Evolutionary conservation across 2,113 vertebrate genomes (phyloP), one percentile per base, ranked within the genome.

Genomic region (Odocoileus hemionus): DNA sequence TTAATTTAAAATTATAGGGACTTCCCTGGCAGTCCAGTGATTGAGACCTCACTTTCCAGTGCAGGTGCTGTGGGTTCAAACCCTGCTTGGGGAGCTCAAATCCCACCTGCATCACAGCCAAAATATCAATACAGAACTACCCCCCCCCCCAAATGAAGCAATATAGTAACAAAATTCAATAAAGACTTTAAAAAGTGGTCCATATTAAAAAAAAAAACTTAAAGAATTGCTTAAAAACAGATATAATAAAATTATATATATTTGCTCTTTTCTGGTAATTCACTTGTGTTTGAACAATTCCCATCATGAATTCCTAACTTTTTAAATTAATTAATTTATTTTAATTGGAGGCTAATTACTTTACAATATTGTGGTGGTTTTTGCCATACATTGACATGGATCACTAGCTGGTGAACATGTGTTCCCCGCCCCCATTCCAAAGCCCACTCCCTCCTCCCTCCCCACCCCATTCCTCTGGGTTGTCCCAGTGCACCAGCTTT

Each of bases 241-340:
- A 43, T 25, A 25, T 14, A 74, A 43, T 67, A 89, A 85, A 85
- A 82, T 82, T 74, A 60, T 25, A 70, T 60, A 17, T 70, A 15
- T 25, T 91, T 60, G 19, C 12, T 85, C 47, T 67, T 74, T 50
- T 55, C 84, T 50, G 30, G 26, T 61, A 92, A 50, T 47, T 88
- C 54, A 57, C 47, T 64, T 50, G 39, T 84, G 10, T 92, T 74
- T 88, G 57, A 95, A 55, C 54, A 83, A 55, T 67, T 91, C 88
- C 5, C 26, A 19, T 85, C 54, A 79, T 36, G 58, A 61, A 84
- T 89, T 78, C 45, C 19, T 23, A 39, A 70, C 64, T 12, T 70
- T 36, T 39, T 0, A 50, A 50, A 50, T 54, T 70, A 36, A 70
- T 36, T 70, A 23, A 39, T 70, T 70, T 21, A 70, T 36, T 70